phyloP scores from a whole-genome alignment of 2,888 invertebrate species.

The Habrosyne pyritoides region DNA sequence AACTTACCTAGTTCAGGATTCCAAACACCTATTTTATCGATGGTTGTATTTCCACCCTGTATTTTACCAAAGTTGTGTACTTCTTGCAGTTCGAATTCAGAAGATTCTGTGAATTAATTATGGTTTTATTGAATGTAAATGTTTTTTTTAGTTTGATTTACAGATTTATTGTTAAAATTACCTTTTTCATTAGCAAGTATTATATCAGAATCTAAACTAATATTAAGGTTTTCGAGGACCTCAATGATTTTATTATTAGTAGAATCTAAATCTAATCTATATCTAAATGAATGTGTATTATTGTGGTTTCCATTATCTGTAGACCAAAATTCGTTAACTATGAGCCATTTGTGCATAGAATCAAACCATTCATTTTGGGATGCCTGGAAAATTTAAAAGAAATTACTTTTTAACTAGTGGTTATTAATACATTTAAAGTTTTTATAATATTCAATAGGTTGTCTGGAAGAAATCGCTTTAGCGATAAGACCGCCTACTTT shows the following conservation, averaged over 20 bases:
- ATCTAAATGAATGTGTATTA: neutral
- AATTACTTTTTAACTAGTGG: too few relatives aligned
- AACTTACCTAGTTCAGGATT: conserved; percentile 24
- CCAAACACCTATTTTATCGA: conserved; percentile 45
- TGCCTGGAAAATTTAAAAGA: conserved; percentile 46
- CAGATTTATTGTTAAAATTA: conserved; percentile 17
- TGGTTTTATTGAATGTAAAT: neutral
- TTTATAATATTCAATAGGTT: too few relatives aligned
- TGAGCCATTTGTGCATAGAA: conserved; percentile 53
- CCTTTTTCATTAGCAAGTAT: conserved; percentile 33
- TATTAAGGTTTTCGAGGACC: conserved; percentile 38
- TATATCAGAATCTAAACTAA: conserved; percentile 58
- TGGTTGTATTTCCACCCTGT: conserved; percentile 50
- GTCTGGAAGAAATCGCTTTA: too few relatives aligned
- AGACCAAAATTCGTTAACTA: conserved; percentile 33
- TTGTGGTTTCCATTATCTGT: conserved; percentile 14
- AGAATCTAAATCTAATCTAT: neutral
- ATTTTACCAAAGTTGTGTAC: conserved; percentile 60
- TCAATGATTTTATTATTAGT: conserved; percentile 15
- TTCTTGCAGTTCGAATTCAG: conserved; percentile 42
- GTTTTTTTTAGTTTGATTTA: neutral
- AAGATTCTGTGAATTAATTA: conserved; percentile 24
- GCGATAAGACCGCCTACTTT: too few relatives aligned
- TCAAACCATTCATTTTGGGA: conserved; percentile 50
- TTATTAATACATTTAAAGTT: too few relatives aligned